Conservation (phyloP, 2,113 vertebrate species). For the Synchiropus splendidus region DNA sequence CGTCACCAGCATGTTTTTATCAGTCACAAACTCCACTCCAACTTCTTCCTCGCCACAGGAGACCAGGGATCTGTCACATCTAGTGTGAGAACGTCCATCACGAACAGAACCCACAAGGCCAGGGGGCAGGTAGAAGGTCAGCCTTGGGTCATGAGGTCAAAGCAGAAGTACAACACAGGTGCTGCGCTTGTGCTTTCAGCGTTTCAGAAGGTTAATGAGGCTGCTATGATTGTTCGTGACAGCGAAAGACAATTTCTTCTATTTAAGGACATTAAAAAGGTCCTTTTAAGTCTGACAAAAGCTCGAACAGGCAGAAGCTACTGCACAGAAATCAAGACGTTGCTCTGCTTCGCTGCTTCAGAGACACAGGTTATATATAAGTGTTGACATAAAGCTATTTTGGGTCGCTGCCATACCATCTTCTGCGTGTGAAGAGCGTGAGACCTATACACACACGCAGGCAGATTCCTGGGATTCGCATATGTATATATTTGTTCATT, state of each 20-base stretch:
- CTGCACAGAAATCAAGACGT: too few species aligned
- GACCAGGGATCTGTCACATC: constrained; percentile 29
- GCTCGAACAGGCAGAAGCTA: too few species aligned
- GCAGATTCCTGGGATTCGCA: neutral
- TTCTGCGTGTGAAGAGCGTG: constrained; percentile 15
- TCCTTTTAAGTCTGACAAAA: too few species aligned
- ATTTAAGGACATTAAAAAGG: neutral
- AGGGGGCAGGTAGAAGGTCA: constrained; percentile 35
- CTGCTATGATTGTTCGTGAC: neutral
- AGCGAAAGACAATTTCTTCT: too few species aligned
- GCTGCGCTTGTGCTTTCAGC: constrained; percentile 6
- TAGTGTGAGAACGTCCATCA: constrained; percentile 51
- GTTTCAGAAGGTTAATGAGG: constrained; percentile 20
- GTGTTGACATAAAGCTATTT: constrained; percentile 11
- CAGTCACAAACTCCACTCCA: neutral
- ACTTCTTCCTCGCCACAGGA: constrained; percentile 20
- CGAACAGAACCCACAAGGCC: constrained; percentile 28
- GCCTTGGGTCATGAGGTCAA: constrained; percentile 10
- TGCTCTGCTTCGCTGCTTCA: too few species aligned
- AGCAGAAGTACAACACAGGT: constrained; percentile 30
- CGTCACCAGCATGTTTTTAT: constrained; percentile 22
- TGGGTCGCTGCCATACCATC: constrained; percentile 13
- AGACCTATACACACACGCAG: constrained; percentile 3
- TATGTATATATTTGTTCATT: neutral
- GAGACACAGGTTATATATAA: constrained; percentile 22